These are phyloP conservation scores for Ceratoteleas bidentatus DNA, from an alignment of 1,140 invertebrate genomes.

Conservation along the genomic window DNA sequence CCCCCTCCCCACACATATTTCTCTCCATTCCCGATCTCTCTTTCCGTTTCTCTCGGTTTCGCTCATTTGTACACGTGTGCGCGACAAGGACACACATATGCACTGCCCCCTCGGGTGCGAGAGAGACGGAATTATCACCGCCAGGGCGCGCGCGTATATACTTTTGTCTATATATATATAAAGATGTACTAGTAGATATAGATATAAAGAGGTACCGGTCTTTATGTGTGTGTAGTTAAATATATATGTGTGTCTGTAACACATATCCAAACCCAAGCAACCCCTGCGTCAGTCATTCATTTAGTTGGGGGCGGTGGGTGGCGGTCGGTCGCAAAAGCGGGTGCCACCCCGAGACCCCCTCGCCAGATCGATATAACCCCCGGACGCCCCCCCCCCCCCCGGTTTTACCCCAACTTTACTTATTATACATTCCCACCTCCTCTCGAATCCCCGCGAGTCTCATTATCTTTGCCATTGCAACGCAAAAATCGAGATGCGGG, in stretches of 20 bases:
- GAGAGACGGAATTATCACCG: slow-evolving; percentile 29
- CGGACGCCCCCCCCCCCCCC: slow-evolving; percentile 71
- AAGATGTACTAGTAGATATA: no score
- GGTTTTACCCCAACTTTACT: slow-evolving; percentile 74
- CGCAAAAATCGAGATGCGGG: slow-evolving; percentile 67
- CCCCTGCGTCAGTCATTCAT: slow-evolving; percentile 80
- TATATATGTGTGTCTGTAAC: slow-evolving; percentile 52
- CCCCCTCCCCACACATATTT: slow-evolving; percentile 12
- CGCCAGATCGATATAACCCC: slow-evolving; percentile 59
- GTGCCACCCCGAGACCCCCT: slow-evolving; percentile 50
- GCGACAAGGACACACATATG: slow-evolving; percentile 22
- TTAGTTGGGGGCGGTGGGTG: slow-evolving; percentile 71
- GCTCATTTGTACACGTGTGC: slow-evolving; percentile 52
- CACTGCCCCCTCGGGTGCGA: no score
- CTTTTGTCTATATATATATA: no score
- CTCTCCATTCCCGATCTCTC: slow-evolving; percentile 26
- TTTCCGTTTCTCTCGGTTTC: slow-evolving; percentile 29
- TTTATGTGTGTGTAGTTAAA: no score
- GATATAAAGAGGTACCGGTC: no score
- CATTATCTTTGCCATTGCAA: slow-evolving; percentile 83
- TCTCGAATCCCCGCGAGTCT: slow-evolving; percentile 69
- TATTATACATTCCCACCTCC: slow-evolving; percentile 75
- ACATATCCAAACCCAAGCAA: slow-evolving; percentile 66
- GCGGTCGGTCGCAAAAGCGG: slow-evolving; percentile 60
- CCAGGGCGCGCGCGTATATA: no score